Evolutionary conservation across 2,113 vertebrate genomes (phyloP).

Genomic region (Aspiorhynchus laticeps): DNA sequence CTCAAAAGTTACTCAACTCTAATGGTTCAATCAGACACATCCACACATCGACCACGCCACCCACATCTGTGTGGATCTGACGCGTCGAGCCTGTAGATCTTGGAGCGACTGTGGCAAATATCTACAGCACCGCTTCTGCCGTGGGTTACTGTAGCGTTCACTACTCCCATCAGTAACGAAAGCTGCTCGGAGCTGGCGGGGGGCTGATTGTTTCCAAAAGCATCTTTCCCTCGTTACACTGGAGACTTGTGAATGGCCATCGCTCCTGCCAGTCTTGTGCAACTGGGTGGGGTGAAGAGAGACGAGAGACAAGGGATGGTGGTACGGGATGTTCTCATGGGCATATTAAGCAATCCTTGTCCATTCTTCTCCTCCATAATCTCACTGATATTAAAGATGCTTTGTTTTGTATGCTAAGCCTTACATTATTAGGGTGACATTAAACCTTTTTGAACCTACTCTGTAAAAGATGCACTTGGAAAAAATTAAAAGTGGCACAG

Average conservation of each 20-base stretch:
- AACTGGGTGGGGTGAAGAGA: slow-evolving; percentile 59
- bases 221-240: slow-evolving; percentile 28
- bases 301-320: slow-evolving; percentile 51
- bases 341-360: slow-evolving; percentile 24
- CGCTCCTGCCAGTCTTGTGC: slow-evolving; percentile 75
- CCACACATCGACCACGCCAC: background rate
- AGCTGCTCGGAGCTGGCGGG: background rate
- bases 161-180: slow-evolving; percentile 27
- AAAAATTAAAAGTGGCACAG: background rate
- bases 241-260: slow-evolving; percentile 65
- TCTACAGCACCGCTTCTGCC: background rate
- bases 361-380: background rate
- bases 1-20: slow-evolving; percentile 42
- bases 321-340: slow-evolving; percentile 34
- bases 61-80: slow-evolving; percentile 22
- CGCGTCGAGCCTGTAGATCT: background rate
- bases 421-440: background rate
- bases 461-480: background rate
- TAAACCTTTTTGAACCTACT: background rate
- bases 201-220: slow-evolving; percentile 21
- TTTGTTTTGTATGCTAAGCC: background rate
- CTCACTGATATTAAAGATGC: background rate
- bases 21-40: background rate
- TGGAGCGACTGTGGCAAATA: background rate
- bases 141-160: background rate